A percentile compares a stretch with the other conserved stretches of the same genome.
Conservation (phyloP, 1,140 invertebrate genomes). For the Scaptomyza montana region DNA sequence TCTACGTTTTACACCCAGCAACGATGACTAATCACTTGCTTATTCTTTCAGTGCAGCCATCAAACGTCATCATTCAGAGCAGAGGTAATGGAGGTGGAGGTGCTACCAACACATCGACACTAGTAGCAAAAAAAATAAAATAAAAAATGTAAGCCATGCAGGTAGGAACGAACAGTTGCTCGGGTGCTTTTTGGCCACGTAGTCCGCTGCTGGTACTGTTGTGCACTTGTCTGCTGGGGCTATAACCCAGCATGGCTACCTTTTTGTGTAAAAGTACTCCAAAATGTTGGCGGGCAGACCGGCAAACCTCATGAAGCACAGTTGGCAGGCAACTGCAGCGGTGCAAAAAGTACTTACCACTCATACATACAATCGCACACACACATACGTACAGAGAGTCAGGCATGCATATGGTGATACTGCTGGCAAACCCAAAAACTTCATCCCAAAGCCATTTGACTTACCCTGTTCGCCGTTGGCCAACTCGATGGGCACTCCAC, state of each 20-base stretch:
- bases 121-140: constrained; percentile 1
- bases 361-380: constrained; percentile 36
- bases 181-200: constrained; percentile 40
- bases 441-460: constrained; percentile 42
- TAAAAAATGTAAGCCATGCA: constrained; percentile 9
- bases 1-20: background rate
- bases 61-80: constrained; percentile 56
- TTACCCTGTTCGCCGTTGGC: constrained; percentile 83
- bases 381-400: constrained; percentile 24
- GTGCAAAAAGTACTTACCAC: constrained; percentile 76
- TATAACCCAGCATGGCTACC: constrained; percentile 49
- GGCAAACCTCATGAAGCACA: constrained; percentile 52
- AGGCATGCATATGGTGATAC: constrained; percentile 41
- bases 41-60: constrained; percentile 75
- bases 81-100: background rate
- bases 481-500: constrained; percentile 87
- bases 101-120: constrained; percentile 36
- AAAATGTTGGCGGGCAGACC: constrained; percentile 65
- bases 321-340: constrained; percentile 44
- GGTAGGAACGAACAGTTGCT: constrained; percentile 43
- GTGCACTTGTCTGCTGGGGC: constrained; percentile 53
- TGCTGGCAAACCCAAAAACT: constrained; percentile 25
- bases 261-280: constrained; percentile 80
- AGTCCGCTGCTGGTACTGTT: constrained; percentile 15
- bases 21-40: constrained; percentile 49